Percentiles rank a stretch among this genome's conserved stretches.
Conservation (phyloP, 2,888 invertebrate species). For the Plagodis pulveraria region DNA sequence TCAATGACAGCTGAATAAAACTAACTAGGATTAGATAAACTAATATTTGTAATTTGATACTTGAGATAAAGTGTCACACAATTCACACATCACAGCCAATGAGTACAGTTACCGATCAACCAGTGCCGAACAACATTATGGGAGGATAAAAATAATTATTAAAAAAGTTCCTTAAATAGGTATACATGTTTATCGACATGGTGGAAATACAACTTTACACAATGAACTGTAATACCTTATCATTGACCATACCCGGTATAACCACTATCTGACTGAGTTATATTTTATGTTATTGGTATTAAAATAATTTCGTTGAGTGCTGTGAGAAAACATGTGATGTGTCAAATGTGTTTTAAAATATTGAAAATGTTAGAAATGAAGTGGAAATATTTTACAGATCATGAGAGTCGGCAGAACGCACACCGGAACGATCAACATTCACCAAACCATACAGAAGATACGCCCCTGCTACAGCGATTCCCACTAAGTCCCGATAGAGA, state of each 20-base stretch:
- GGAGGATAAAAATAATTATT: background rate
- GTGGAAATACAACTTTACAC: slow-evolving; percentile 28
- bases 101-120: background rate
- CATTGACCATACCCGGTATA: slow-evolving; percentile 4
- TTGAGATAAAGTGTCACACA: slow-evolving; percentile 10
- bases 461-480: slow-evolving; percentile 60
- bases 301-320: background rate
- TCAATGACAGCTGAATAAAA: background rate
- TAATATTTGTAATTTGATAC: slow-evolving; percentile 7
- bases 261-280: slow-evolving; percentile 9
- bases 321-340: background rate
- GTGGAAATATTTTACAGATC: slow-evolving; percentile 51
- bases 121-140: background rate
- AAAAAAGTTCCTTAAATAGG: slow-evolving; percentile 1
- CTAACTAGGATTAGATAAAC: background rate
- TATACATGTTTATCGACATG: slow-evolving; percentile 18
- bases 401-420: slow-evolving; percentile 62
- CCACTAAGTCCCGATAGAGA: slow-evolving; percentile 34
- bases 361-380: slow-evolving; percentile 12
- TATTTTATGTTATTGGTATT: background rate
- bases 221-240: slow-evolving; percentile 28
- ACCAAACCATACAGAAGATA: slow-evolving; percentile 46
- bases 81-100: slow-evolving; percentile 3
- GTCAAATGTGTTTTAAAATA: slow-evolving; percentile 9
- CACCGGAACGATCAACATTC: slow-evolving; percentile 41